Percentiles rank a stretch among this genome's conserved stretches.
These are phyloP conservation scores for Acronicta aceris DNA, from an alignment of 2,888 invertebrate genomes.

Conservation along the genomic window DNA sequence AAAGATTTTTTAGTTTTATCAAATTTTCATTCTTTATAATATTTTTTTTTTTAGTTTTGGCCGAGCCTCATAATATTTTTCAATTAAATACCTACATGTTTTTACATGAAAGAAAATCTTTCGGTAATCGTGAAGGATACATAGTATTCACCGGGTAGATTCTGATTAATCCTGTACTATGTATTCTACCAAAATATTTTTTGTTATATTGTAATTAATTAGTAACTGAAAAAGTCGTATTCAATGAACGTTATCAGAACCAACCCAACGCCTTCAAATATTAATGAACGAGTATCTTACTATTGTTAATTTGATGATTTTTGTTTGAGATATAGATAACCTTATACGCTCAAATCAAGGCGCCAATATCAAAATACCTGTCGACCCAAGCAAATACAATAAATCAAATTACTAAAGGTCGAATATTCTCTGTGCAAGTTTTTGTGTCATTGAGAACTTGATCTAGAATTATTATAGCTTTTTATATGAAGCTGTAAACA, in stretches of 20 bases:
- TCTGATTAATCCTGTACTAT: no score
- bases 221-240: no score
- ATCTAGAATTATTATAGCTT: conserved; percentile 41
- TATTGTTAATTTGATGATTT: conserved; percentile 1
- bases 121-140: no score
- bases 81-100: no score
- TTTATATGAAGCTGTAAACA: conserved; percentile 47
- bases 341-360: conserved; percentile 21
- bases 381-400: conserved; percentile 37
- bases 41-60: background rate
- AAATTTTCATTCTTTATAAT: no score
- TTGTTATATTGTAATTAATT: no score
- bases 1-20: no score
- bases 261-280: background rate
- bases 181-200: no score
- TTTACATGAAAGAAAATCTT: no score
- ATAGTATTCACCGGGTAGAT: no score
- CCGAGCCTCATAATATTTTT: no score
- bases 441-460: conserved; percentile 39
- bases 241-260: background rate
- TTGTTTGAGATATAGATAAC: background rate
- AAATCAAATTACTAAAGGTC: conserved; percentile 46
- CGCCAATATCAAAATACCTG: conserved; percentile 36
- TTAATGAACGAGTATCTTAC: background rate
- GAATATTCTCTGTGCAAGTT: conserved; percentile 32